Evolutionary conservation across 1,140 invertebrate genomes (phyloP), one percentile per base, ranked within the genome.

Genomic region (Chymomyza costata): DNA sequence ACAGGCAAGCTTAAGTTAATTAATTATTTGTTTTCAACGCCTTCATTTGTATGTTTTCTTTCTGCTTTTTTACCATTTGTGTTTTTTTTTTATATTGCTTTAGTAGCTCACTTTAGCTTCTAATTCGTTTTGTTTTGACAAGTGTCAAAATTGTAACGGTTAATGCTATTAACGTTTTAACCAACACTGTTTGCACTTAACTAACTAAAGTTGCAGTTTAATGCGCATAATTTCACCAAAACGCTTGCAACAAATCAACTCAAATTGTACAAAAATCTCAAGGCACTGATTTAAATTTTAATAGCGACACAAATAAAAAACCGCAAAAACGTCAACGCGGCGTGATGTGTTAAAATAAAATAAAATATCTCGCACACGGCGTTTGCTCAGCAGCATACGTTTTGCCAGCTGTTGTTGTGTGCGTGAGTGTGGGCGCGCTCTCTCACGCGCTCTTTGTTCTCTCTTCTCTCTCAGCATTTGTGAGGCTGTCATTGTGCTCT

Each of bases 311-410:
- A 62, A 62, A 65, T 64, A 47, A 69, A 32, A 40, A 65, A 68
- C 64, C 59, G 67, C 73, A 80, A 65, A 52, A 61, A 39, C 30
- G 67, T 78, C 62, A 61, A 76, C 70, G 67, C 62, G 66, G 58
- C 66, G 67, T 63, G n/a, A n/a, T n/a, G n/a, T 73, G 73, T 60
- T 76, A 80, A 78, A 80, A 80, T 78, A 71, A 76, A 78, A 73
- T 78, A 63, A 69, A 69, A n/a, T n/a, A n/a, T n/a, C 61, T 53
- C 61, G 61, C 41, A 61, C 48, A 52, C 50, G 51, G 40, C 62
- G 57, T 78, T 54, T 74, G 62, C 21, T 25, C n/a, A n/a, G 56
- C 55, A 54, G 65, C 71, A 63, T 78, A 78, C 63, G 70, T 63
- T 78, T 76, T 78, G 45, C 54, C 40, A 52, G 56, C 30, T 41